Percentiles rank a stretch among this genome's conserved stretches.
These are phyloP conservation scores for Hybognathus amarus DNA, from an alignment of 2,797 vertebrate species.

Conservation along the genomic window DNA sequence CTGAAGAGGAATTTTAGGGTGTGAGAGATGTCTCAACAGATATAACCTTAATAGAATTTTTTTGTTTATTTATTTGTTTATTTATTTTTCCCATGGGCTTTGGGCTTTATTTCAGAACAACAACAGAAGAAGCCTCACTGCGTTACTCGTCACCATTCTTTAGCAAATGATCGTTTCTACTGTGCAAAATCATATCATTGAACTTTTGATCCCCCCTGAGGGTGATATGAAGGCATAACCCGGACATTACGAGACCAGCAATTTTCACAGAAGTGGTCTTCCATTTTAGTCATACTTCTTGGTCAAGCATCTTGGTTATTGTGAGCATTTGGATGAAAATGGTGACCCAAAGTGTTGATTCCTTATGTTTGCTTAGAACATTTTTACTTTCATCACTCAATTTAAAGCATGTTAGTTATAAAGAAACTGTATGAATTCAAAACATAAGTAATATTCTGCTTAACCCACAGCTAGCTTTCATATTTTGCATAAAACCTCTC, in stretches of 20 bases:
- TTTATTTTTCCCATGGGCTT: background rate
- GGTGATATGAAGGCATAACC: conserved; percentile 12
- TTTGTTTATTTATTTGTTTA: too few species aligned
- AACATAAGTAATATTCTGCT: conserved; percentile 19
- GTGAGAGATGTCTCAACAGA: conserved; percentile 24
- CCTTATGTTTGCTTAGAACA: conserved; percentile 26
- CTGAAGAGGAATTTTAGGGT: conserved; percentile 21
- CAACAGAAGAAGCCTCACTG: background rate
- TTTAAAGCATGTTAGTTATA: conserved; percentile 31
- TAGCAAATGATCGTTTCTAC: background rate
- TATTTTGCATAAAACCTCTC: background rate
- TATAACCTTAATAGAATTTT: conserved; percentile 11
- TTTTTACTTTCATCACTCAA: conserved; percentile 34
- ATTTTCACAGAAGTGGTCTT: background rate
- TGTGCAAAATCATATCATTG: conserved; percentile 4
- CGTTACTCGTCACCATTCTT: background rate
- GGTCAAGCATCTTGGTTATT: conserved; percentile 9
- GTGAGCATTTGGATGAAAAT: background rate
- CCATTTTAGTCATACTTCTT: background rate
- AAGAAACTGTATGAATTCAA: conserved; percentile 13
- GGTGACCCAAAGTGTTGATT: background rate
- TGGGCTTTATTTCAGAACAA: conserved; percentile 18
- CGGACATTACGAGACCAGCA: background rate
- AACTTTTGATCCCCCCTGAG: background rate
- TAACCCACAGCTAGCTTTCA: conserved; percentile 5